These are phyloP conservation scores for Theristicus caerulescens DNA, from an alignment of 2,113 vertebrate species.

Conservation along the genomic window DNA sequence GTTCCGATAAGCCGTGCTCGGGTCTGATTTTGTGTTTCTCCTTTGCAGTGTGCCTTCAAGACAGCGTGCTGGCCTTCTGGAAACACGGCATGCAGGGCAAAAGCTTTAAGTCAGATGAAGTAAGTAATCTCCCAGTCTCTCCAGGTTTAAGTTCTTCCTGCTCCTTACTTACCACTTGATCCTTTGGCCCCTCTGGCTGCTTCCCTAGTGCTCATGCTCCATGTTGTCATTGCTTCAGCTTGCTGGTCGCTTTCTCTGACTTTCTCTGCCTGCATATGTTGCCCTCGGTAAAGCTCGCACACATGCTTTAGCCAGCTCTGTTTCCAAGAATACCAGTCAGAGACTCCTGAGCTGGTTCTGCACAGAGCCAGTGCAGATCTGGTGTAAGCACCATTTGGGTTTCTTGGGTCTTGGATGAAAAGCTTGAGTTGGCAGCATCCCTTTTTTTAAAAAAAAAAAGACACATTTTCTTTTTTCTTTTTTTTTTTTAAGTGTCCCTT, in stretches of 20 bases:
- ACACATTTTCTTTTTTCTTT: not conserved
- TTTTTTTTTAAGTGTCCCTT: not conserved
- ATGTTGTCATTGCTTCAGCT: not conserved
- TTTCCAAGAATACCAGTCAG: not conserved
- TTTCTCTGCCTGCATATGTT: not conserved
- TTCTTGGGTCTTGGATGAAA: not conserved
- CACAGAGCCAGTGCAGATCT: not conserved
- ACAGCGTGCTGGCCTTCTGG: conserved; percentile 98
- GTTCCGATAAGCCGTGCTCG: not conserved
- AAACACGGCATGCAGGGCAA: conserved; percentile 99
- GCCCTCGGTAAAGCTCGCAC: not conserved
- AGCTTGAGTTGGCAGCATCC: not conserved
- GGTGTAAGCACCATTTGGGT: not conserved
- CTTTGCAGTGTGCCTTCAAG: conserved; percentile 93
- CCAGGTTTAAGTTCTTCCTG: not conserved
- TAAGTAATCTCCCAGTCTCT: conserved; percentile 52
- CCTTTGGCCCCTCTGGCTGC: not conserved
- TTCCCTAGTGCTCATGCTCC: not conserved
- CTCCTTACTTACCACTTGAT: not conserved
- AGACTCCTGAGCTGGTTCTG: not conserved
- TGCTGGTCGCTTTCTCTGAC: not conserved
- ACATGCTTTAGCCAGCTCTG: not conserved
- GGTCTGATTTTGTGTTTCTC: not conserved
- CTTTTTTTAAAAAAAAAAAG: not conserved
- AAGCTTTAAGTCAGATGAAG: conserved; percentile 98